A percentile compares a stretch with the other conserved stretches of the same genome.
These are phyloP conservation scores for Smittia aterrima DNA, from an alignment of 2,888 invertebrate genomes.

Conservation along the genomic window DNA sequence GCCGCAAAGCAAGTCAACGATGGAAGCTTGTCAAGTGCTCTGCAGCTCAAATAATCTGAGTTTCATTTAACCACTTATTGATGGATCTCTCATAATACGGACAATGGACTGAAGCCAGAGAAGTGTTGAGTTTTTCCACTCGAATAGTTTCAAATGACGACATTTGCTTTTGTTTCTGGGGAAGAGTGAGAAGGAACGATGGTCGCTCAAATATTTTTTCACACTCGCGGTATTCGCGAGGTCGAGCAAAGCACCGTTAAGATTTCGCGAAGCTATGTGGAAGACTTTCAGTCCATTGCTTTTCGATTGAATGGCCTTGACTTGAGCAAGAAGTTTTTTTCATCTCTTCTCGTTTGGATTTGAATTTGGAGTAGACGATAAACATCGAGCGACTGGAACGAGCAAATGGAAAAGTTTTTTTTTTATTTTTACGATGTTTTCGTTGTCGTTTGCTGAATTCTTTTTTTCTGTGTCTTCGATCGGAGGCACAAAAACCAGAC, in stretches of 20 bases:
- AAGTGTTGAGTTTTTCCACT: background rate
- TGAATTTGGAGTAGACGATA: conserved; percentile 8
- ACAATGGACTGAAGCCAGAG: background rate
- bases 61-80: conserved; percentile 6
- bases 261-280: background rate
- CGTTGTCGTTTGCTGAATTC: conserved; percentile 2
- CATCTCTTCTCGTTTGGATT: background rate
- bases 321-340: background rate
- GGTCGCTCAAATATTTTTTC: background rate
- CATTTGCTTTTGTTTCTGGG: background rate
- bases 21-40: background rate
- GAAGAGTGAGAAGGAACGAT: background rate
- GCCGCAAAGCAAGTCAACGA: background rate
- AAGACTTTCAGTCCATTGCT: conserved; percentile 20
- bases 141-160: background rate
- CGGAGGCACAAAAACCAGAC: conserved; percentile 1
- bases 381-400: background rate
- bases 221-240: background rate
- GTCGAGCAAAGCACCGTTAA: background rate
- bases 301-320: conserved; percentile 14
- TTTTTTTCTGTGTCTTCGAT: background rate
- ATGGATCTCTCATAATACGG: background rate
- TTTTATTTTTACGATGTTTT: background rate
- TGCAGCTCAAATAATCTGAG: background rate
- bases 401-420: background rate